Base-by-base conservation (phyloP, 1,140 invertebrate genomes). In the Campoletis sonorensis region DNA sequence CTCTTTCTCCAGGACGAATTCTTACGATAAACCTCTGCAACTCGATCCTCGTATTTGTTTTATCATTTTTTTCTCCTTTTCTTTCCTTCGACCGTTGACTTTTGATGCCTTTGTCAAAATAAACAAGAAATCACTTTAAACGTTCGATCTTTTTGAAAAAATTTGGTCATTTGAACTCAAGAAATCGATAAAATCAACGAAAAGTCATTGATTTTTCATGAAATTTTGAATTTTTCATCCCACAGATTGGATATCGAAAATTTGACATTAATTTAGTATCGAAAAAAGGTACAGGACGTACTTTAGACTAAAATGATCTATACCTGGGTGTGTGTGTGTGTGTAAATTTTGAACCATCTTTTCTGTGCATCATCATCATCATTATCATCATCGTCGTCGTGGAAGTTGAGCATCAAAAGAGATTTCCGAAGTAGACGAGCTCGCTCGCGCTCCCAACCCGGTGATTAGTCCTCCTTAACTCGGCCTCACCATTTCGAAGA, bases 381-480 rank as follows among this genome's bases (percentile, higher is more conserved):
- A 18, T 70, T 33, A 0, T n/a, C n/a, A n/a, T n/a, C n/a, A n/a
- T n/a, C n/a, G n/a, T n/a, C n/a, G n/a, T n/a, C n/a, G 67, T 70
- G 15, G 67, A 33, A 30, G n/a, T 30, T 30, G 10, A 15, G 18
- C 23, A 64, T 70, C 67, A 70, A 33, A 33, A 15, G 86, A 84
- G 83, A 85, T 88, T 89, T 84, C 76, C 77, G 85, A 82, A 80
- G 61, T 64, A 64, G 61, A 23, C 61, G 61, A 84, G 87, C 85
- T 82, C 79, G 85, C 70, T 79, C 67, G 71, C 81, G 84, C 64
- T 82, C 82, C 84, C 67, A 90, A 89, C 86, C 86, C 87, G 82
- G 86, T 90, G 88, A 90, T 91, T 91, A 91, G 88, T 87, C 88
- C 87, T 90, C 89, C 88, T 91, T 90, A 90, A 90, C 86, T 90